These are phyloP conservation scores for Nibea coibor DNA, from an alignment of 2,113 vertebrate genomes.

Conservation along the genomic window DNA sequence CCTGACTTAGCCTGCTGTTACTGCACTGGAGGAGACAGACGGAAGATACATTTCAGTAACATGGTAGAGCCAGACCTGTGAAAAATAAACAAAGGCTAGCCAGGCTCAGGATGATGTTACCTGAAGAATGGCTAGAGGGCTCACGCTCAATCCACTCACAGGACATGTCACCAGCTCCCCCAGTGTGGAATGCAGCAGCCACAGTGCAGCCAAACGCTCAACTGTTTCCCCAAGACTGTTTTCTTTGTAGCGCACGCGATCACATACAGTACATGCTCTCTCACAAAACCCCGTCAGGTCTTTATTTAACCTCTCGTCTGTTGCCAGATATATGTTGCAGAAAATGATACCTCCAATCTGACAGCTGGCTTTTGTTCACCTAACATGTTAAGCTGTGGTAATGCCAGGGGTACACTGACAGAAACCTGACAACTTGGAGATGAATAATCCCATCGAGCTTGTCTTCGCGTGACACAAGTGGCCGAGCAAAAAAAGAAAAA, in stretches of 20 bases:
- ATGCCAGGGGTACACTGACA: slow-evolving; percentile 46
- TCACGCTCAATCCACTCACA: slow-evolving; percentile 56
- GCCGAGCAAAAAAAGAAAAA: not conserved
- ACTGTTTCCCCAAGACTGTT: slow-evolving; percentile 55
- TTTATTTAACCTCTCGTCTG: slow-evolving; percentile 44
- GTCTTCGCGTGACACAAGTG: slow-evolving; percentile 3
- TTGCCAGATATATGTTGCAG: slow-evolving; percentile 29
- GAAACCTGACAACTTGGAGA: slow-evolving; percentile 40
- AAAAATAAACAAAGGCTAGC: slow-evolving; percentile 65
- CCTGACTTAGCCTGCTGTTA: slow-evolving; percentile 54
- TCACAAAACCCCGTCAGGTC: slow-evolving; percentile 37
- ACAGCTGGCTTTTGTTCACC: slow-evolving; percentile 59
- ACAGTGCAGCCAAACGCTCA: slow-evolving; percentile 13
- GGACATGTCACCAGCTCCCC: slow-evolving; percentile 61
- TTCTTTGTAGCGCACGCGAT: slow-evolving; percentile 25
- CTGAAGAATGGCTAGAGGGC: slow-evolving; percentile 65
- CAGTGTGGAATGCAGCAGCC: slow-evolving; percentile 56
- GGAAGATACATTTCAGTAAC: slow-evolving; percentile 67
- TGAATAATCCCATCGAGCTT: slow-evolving; percentile 39
- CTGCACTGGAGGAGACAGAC: slow-evolving; percentile 36
- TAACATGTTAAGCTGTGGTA: slow-evolving; percentile 53
- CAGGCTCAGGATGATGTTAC: slow-evolving; percentile 71
- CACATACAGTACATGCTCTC: slow-evolving; percentile 10
- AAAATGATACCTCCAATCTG: slow-evolving; percentile 44
- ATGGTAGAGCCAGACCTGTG: slow-evolving; percentile 35